Conservation (phyloP, 2,888 invertebrate genomes). For the Scaptomyza tumidula region DNA sequence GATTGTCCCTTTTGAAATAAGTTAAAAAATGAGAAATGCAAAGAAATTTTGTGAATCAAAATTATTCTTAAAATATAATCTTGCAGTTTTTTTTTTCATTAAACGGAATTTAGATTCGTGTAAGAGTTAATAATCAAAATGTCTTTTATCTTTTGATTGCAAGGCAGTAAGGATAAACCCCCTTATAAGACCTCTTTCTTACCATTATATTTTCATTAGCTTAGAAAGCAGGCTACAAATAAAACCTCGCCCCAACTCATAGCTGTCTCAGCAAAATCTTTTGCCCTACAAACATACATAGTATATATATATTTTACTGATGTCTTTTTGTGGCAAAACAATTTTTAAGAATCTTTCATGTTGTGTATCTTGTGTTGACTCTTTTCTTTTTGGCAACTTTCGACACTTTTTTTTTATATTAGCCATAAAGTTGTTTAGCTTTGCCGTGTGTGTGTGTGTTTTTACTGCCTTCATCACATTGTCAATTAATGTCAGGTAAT, state of each 20-base stretch:
- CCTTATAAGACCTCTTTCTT: background rate
- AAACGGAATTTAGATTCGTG: no score
- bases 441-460: slow-evolving; percentile 14
- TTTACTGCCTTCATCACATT: slow-evolving; percentile 53
- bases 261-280: slow-evolving; percentile 11
- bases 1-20: no score
- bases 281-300: background rate
- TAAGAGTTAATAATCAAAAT: no score
- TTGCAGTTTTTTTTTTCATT: no score
- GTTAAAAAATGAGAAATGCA: no score
- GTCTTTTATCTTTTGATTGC: no score
- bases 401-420: slow-evolving; percentile 54
- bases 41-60: no score
- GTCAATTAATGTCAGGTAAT: slow-evolving; percentile 64
- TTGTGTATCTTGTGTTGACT: slow-evolving; percentile 9
- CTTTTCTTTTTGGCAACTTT: slow-evolving; percentile 41
- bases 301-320: slow-evolving; percentile 8
- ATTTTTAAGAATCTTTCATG: slow-evolving; percentile 30
- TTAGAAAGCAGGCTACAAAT: slow-evolving; percentile 19
- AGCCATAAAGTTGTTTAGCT: slow-evolving; percentile 39
- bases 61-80: no score
- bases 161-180: background rate
- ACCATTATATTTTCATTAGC: slow-evolving; percentile 29
- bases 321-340: slow-evolving; percentile 23
- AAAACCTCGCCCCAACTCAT: slow-evolving; percentile 5